phyloP scores from a whole-genome alignment of 2,113 vertebrate genomes.

The Dasyornis broadbenti region DNA sequence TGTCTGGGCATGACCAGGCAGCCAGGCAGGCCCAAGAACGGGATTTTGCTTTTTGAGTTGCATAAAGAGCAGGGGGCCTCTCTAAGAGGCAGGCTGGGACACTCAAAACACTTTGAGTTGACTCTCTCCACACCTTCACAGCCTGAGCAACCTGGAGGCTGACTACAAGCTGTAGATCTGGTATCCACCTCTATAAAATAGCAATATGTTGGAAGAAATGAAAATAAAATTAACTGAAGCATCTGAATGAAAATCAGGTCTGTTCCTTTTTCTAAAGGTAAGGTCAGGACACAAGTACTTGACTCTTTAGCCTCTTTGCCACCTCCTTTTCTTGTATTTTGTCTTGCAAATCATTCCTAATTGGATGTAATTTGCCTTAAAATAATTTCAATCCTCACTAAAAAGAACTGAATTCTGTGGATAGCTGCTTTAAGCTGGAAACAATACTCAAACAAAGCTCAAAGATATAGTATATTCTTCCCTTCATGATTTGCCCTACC shows the following conservation, averaged over 20 bases:
- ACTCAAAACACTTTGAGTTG: neutral
- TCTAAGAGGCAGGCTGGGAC: neutral
- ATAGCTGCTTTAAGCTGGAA: neutral
- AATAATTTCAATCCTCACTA: slow-evolving; percentile 2
- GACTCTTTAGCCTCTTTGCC: neutral
- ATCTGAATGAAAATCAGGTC: neutral
- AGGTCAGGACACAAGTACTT: neutral
- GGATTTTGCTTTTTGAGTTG: neutral
- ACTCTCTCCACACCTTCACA: neutral
- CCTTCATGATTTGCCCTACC: neutral
- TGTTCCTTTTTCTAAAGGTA: neutral
- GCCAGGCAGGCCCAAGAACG: neutral
- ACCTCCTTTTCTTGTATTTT: neutral
- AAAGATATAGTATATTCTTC: neutral
- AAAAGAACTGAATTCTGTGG: neutral
- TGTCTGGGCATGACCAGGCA: neutral
- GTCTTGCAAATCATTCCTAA: neutral
- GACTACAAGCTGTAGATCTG: neutral
- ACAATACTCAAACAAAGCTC: neutral
- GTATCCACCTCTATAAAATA: neutral
- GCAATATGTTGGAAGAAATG: neutral
- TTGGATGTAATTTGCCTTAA: neutral
- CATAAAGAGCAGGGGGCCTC: neutral
- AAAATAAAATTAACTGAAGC: neutral
- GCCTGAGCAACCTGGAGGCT: neutral